Evolutionary conservation across 2,888 invertebrate species (phyloP).

Genomic region (Perithous albicinctus): DNA sequence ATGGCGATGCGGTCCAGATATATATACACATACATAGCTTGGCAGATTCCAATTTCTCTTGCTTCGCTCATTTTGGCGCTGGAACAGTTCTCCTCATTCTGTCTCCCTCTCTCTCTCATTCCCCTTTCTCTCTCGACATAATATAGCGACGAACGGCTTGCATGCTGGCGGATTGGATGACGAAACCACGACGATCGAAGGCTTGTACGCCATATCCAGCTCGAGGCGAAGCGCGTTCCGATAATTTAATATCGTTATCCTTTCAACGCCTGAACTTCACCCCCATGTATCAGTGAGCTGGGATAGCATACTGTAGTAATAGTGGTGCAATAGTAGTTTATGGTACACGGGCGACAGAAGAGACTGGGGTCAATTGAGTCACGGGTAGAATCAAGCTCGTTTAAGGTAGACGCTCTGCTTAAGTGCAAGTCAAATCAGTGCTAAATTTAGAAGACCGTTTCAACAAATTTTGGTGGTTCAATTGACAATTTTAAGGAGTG

Average conservation of each 20-base stretch:
- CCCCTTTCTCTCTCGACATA: not conserved
- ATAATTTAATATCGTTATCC: slow-evolving; percentile 62
- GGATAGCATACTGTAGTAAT: not conserved
- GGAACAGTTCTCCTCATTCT: not conserved
- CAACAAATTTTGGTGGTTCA: no score
- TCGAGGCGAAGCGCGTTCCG: slow-evolving; percentile 22
- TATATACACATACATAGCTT: not conserved
- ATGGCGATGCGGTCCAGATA: slow-evolving; percentile 1
- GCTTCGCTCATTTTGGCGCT: slow-evolving; percentile 1
- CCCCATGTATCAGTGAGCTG: not conserved
- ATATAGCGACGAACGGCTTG: not conserved
- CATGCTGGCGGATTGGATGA: not conserved
- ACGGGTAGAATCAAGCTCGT: no score
- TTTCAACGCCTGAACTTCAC: slow-evolving; percentile 34
- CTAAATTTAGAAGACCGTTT: no score
- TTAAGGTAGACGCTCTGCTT: no score
- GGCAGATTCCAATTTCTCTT: not conserved
- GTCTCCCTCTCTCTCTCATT: no score
- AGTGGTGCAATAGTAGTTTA: not conserved
- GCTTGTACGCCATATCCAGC: not conserved
- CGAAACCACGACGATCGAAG: slow-evolving; percentile 37
- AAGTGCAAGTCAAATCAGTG: no score
- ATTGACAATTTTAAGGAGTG: no score
- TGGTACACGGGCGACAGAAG: no score
- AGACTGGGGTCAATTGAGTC: no score